Conservation (phyloP, 2,888 invertebrate species). For the Troides aeacus region DNA sequence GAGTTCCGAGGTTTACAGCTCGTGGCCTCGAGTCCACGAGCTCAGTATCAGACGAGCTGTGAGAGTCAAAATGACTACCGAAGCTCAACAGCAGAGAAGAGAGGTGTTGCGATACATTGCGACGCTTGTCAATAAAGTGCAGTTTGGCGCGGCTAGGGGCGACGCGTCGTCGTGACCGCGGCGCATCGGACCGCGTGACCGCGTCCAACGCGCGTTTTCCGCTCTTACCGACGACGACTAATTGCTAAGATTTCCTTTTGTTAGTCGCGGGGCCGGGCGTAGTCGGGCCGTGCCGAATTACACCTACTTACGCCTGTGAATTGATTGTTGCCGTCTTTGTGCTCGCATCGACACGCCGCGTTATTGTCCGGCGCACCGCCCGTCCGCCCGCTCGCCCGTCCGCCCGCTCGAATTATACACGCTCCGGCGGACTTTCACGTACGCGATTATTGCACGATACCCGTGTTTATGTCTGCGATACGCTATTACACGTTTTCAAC, state of each 20-base stretch:
- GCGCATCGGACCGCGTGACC: slow-evolving; percentile 67
- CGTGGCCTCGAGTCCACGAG: no score
- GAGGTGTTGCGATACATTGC: background rate
- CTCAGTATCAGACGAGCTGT: background rate
- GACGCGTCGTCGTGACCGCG: slow-evolving; percentile 48
- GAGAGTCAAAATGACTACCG: background rate
- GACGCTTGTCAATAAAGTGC: slow-evolving; percentile 38
- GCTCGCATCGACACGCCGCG: slow-evolving; percentile 76
- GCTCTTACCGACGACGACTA: slow-evolving; percentile 80
- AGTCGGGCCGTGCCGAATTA: slow-evolving; percentile 73
- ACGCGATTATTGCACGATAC: slow-evolving; percentile 70
- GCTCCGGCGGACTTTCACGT: slow-evolving; percentile 72
- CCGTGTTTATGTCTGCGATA: slow-evolving; percentile 56
- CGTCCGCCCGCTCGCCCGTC: slow-evolving; percentile 61
- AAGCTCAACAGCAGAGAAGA: background rate
- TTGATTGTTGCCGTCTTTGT: slow-evolving; percentile 79
- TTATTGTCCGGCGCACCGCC: slow-evolving; percentile 75
- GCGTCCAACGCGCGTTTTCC: slow-evolving; percentile 77
- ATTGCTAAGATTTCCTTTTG: slow-evolving; percentile 81
- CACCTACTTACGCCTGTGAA: slow-evolving; percentile 77
- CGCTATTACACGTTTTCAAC: slow-evolving; percentile 10
- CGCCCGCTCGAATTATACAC: slow-evolving; percentile 60
- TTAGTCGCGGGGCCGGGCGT: slow-evolving; percentile 77
- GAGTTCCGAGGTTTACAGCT: no score
- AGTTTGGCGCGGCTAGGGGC: slow-evolving; percentile 39